Conservation (phyloP, 2,888 invertebrate genomes). For the Clanis bilineata region DNA sequence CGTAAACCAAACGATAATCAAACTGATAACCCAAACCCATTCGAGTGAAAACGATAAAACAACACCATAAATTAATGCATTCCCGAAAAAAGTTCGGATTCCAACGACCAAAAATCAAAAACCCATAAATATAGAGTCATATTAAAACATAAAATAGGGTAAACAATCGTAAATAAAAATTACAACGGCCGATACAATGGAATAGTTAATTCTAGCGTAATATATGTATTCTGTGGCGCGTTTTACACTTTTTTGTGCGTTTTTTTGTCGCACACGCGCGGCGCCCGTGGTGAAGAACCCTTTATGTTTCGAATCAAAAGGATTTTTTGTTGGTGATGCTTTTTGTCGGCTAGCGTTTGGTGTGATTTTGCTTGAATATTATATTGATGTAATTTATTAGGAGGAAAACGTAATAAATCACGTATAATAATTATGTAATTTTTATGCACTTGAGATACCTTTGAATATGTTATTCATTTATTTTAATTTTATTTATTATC, state of each 20-base stretch:
- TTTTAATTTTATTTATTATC: too few species aligned
- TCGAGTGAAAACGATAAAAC: slow-evolving; percentile 56
- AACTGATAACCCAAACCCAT: slow-evolving; percentile 32
- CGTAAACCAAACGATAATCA: slow-evolving; percentile 23
- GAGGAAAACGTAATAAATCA: not conserved
- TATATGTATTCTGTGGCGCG: slow-evolving; percentile 74
- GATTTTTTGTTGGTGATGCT: slow-evolving; percentile 42
- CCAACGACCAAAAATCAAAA: slow-evolving; percentile 56
- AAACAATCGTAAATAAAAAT: slow-evolving; percentile 82
- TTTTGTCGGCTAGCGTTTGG: slow-evolving; percentile 19
- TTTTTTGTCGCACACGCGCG: slow-evolving; percentile 56
- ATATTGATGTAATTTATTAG: not conserved
- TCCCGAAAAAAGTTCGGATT: slow-evolving; percentile 54
- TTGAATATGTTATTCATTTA: too few species aligned
- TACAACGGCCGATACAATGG: slow-evolving; percentile 74
- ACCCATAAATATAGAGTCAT: slow-evolving; percentile 69
- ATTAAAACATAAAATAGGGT: slow-evolving; percentile 81
- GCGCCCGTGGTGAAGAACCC: slow-evolving; percentile 74
- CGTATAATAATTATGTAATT: too few species aligned
- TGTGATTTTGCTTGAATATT: slow-evolving; percentile 28
- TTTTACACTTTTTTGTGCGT: slow-evolving; percentile 73
- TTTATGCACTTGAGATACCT: too few species aligned
- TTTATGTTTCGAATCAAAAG: slow-evolving; percentile 62
- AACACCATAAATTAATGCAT: slow-evolving; percentile 63
- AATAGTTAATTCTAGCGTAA: slow-evolving; percentile 74